These are phyloP conservation scores for Bufo gargarizans DNA, from an alignment of 2,113 vertebrate species.

Conservation along the genomic window DNA sequence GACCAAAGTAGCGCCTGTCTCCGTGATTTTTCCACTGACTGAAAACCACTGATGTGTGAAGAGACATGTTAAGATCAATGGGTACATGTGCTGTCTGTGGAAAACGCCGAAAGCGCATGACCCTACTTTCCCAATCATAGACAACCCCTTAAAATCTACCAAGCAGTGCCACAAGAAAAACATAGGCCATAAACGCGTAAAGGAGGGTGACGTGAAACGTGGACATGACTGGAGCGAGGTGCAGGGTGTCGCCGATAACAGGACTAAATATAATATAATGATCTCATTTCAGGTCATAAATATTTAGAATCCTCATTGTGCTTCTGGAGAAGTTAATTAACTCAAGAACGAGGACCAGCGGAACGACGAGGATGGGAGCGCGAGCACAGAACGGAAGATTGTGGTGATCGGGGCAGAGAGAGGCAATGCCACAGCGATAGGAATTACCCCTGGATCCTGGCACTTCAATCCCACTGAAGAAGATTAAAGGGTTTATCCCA, in stretches of 20 bases:
- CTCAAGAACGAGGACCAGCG: not conserved
- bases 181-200: not conserved
- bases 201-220: not conserved
- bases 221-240: not conserved
- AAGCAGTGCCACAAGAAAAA: not conserved
- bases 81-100: no score
- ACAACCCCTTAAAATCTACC: not conserved
- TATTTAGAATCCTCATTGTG: not conserved
- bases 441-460: not conserved
- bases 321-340: not conserved
- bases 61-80: no score
- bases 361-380: not conserved
- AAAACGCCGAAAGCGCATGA: no score
- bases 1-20: no score
- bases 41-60: no score
- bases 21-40: no score
- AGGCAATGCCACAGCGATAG: no score
- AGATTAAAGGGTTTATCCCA: no score
- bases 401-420: not conserved
- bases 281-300: conserved; percentile 10
- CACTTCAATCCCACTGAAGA: not conserved
- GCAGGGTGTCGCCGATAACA: not conserved
- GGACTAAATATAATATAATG: conserved; percentile 2
- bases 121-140: no score
- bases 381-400: not conserved